These are phyloP conservation scores for Drosophila mojavensis DNA, from an alignment of 1,140 invertebrate genomes.

Conservation along the genomic window DNA sequence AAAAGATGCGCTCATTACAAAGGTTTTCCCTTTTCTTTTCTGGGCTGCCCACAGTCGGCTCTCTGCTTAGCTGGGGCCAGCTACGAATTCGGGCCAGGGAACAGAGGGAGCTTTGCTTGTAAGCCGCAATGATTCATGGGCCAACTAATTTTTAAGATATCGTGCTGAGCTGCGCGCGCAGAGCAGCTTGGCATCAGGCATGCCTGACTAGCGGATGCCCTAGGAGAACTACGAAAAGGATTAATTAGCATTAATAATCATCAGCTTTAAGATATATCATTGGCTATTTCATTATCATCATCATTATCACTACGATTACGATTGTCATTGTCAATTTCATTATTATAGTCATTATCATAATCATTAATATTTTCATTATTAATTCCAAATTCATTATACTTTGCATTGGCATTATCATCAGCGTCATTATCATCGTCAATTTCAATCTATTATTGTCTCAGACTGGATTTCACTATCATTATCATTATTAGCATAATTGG, in stretches of 20 bases:
- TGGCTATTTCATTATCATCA: too few relatives aligned
- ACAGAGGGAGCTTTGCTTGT: background rate
- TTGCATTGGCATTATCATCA: too few relatives aligned
- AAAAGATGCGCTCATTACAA: slow-evolving; percentile 40
- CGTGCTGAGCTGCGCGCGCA: slow-evolving; percentile 28
- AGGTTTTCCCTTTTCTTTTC: slow-evolving; percentile 45
- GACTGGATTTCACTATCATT: too few relatives aligned
- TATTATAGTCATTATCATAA: too few relatives aligned
- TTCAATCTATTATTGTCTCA: too few relatives aligned
- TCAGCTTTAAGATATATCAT: too few relatives aligned
- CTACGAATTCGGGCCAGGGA: background rate
- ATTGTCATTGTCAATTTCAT: too few relatives aligned
- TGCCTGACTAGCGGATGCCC: slow-evolving; percentile 16
- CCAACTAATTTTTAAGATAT: slow-evolving; percentile 39
- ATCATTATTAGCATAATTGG: too few relatives aligned
- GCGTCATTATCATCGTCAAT: too few relatives aligned
- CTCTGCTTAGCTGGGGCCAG: background rate
- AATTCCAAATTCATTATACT: too few relatives aligned
- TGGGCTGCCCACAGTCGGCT: background rate
- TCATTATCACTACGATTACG: too few relatives aligned
- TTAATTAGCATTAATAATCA: background rate
- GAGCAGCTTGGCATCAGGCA: background rate
- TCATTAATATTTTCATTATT: too few relatives aligned
- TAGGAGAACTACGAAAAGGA: background rate
- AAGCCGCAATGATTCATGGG: slow-evolving; percentile 45